phyloP scores from a whole-genome alignment of 2,888 invertebrate genomes.

The Nomada ferruginata region DNA sequence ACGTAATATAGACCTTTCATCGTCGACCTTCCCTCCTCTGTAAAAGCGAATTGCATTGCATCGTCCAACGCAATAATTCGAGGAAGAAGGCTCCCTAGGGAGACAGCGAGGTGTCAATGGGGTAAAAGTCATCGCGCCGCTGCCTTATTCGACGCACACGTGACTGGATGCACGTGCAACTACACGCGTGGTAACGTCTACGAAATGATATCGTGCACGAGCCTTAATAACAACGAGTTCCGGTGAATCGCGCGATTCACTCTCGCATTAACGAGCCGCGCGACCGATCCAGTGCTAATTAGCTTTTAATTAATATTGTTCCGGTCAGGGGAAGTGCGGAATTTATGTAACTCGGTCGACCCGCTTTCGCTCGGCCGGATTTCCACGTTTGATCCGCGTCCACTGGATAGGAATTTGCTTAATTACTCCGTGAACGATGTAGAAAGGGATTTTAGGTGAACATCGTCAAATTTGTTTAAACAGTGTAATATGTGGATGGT shows the following conservation, averaged over 20 bases:
- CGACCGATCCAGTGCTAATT: constrained; percentile 45
- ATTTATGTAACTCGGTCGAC: constrained; percentile 47
- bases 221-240: constrained; percentile 29
- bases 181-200: constrained; percentile 18
- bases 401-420: constrained; percentile 27
- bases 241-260: constrained; percentile 29
- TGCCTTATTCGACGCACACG: constrained; percentile 31
- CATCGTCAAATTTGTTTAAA: neutral
- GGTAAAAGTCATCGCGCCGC: neutral
- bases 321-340: neutral
- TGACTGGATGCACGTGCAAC: constrained; percentile 37
- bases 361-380: constrained; percentile 20
- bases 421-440: constrained; percentile 13
- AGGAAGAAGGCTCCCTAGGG: neutral
- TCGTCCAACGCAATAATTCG: neutral
- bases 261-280: constrained; percentile 35
- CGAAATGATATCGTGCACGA: constrained; percentile 20
- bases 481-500: neutral
- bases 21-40: no score
- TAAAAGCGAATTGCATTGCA: no score
- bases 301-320: constrained; percentile 54
- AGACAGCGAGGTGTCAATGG: neutral
- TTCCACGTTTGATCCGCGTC: constrained; percentile 20
- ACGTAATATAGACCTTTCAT: no score
- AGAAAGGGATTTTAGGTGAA: neutral